Evolutionary conservation across 2,113 vertebrate species (phyloP), one percentile per base, ranked within the genome.

Genomic region (Perca schrenkii): DNA sequence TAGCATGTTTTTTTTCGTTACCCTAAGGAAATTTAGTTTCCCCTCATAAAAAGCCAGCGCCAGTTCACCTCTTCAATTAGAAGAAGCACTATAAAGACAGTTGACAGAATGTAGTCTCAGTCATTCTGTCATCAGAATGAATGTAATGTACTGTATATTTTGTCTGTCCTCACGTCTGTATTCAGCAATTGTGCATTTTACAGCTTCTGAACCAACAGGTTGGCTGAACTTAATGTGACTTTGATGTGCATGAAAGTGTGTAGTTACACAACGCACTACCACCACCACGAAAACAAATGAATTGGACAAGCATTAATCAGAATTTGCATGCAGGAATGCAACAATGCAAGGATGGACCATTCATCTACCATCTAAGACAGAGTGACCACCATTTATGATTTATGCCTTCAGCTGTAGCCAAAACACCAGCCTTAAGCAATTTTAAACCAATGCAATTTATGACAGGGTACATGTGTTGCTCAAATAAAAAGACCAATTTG

Each of bases 141-240:
- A 47, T 40, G 25, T 8, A 50, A 36, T 58, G 25, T 72, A 74
- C 28, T 28, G 2, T 28, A 28, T 80, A 70, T 80, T 19, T 71
- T 70, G 56, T 80, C 65, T 76, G 57, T 79, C 68, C 16, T 82
- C 46, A 62, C 31, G 19, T 63, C 74, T 73, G 57, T 47, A 58
- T 74, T 67, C 79, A 74, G 76, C 8, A 15, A 25, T 53, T 79
- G 53, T 74, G 69, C 50, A 5, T 83, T 85, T 89, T 86, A 75
- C 61, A 66, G 78, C 68, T 69, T 34, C 52, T 49, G 58, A 74
- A 81, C 28, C 77, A 85, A 57, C 65, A 82, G 50, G 16, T 66
- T 83, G 83, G 81, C 81, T 89, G 77, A 80, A 79, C 81, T 85
- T 83, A 19, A 61, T 22, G 31, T 78, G 36, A 81, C 82, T 53